Base-by-base conservation (phyloP, 2,113 vertebrate species). In the Silurus glanis region DNA sequence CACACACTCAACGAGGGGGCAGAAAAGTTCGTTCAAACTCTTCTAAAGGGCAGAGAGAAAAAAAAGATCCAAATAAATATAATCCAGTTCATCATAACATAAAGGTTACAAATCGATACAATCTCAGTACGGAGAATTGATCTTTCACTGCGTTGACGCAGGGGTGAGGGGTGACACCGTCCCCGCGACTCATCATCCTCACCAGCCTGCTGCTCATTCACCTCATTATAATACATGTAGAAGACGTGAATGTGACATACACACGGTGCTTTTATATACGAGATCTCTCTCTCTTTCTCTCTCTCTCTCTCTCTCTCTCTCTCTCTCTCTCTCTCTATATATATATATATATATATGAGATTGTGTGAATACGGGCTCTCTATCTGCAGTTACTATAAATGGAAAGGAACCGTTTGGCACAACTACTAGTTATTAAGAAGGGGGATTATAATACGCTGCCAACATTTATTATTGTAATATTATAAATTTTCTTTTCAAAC, bases 351-450 rank as follows among this genome's bases (percentile, higher is more conserved):
- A 10, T 72, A 21, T 10, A 28, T 28, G 78, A 58, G 55, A 4
- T 2, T 19, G 55, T 93, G 93, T 93, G 92, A 69, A 82, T 66
- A 53, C 71, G 94, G 94, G 13, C 8, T 37, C 8, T 37, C 55
- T 94, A 93, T 93, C 92, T 91, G 90, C 93, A 92, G 93, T 95
- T 95, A 95, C 95, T 96, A 96, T 96, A 96, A 96, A 96, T 96
- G 95, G 95, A 94, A 91, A 89, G 90, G 92, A 93, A 92, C 90
- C 89, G 90, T 88, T 92, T 75, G 93, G 89, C 84, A 94, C 92
- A 64, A 86, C 89, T 85, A 92, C 93, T 88, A 93, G 61, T 85
- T 53, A 86, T 49, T 23, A 82, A 66, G 51, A 91, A 75, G 87
- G 89, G 91, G 90, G 91, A 87, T 82, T 89, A 71, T 58, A 85